A percentile compares a stretch with the other conserved stretches of the same genome.
Conservation (phyloP, 1,140 invertebrate species). For the Calosoma granatense region DNA sequence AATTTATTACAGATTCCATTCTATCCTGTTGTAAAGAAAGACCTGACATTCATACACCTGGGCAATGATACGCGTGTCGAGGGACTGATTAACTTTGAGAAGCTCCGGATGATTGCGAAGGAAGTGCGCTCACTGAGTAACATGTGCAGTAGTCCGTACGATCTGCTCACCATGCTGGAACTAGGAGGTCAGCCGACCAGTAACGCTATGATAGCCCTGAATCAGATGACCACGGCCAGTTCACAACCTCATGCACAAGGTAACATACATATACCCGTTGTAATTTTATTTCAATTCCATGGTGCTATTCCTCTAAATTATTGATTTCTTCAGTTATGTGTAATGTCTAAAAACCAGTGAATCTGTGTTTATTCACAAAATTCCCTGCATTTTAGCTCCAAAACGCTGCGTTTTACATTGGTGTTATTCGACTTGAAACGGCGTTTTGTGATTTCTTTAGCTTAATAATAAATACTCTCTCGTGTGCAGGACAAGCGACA, state of each 20-base stretch:
- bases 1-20: conserved; percentile 72
- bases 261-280: conserved; percentile 14
- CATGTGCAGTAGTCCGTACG: conserved; percentile 93
- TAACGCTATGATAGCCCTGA: conserved; percentile 78
- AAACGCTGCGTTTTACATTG: too few species aligned
- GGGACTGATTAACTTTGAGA: conserved; percentile 94
- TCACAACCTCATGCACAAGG: conserved; percentile 31
- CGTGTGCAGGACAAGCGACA: conserved; percentile 55
- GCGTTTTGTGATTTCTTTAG: too few species aligned
- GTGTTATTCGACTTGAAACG: too few species aligned
- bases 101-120: conserved; percentile 96
- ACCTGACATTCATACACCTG: conserved; percentile 95
- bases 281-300: background rate
- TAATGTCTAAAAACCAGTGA: too few species aligned
- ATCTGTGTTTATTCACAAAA: too few species aligned
- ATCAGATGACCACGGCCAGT: conserved; percentile 68
- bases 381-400: too few species aligned
- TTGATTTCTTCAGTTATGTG: too few species aligned
- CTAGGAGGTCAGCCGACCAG: conserved; percentile 75
- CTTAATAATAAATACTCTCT: background rate
- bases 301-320: too few species aligned
- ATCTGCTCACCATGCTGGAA: conserved; percentile 74
- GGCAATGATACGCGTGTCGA: conserved; percentile 94
- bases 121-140: conserved; percentile 89
- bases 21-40: conserved; percentile 93